Conservation (phyloP, 2,797 vertebrate species). For the Acropternis orthonyx region DNA sequence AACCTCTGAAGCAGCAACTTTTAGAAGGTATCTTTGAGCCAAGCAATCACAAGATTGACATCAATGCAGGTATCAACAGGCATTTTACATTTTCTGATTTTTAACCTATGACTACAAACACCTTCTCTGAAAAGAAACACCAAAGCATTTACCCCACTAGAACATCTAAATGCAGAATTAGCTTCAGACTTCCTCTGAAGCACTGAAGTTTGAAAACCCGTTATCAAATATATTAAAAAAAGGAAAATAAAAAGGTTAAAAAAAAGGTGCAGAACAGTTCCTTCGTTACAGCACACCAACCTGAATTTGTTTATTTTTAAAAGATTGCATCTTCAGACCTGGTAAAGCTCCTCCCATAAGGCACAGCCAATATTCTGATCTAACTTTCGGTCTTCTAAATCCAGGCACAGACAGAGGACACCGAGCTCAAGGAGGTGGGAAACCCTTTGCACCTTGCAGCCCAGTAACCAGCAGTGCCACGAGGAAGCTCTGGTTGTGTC, state of each 20-base stretch:
- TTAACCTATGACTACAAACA: neutral
- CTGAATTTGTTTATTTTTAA: neutral
- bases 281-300: neutral
- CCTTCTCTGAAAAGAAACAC: neutral
- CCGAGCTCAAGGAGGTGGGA: fast-evolving
- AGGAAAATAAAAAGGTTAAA: neutral
- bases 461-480: neutral
- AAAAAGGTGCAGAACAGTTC: neutral
- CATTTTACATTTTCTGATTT: neutral
- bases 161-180: neutral
- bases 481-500: neutral
- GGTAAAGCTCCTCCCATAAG: neutral
- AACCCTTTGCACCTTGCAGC: fast-evolving
- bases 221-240: neutral
- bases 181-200: neutral
- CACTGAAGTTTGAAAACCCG: neutral
- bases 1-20: neutral
- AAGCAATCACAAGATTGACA: neutral
- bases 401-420: neutral
- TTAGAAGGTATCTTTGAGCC: neutral
- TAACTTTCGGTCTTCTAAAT: constrained; percentile 25
- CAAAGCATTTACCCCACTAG: neutral
- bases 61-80: neutral
- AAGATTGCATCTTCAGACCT: neutral
- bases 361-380: neutral